Base-by-base conservation (phyloP, 2,888 invertebrate species). In the Spilosoma lubricipeda region DNA sequence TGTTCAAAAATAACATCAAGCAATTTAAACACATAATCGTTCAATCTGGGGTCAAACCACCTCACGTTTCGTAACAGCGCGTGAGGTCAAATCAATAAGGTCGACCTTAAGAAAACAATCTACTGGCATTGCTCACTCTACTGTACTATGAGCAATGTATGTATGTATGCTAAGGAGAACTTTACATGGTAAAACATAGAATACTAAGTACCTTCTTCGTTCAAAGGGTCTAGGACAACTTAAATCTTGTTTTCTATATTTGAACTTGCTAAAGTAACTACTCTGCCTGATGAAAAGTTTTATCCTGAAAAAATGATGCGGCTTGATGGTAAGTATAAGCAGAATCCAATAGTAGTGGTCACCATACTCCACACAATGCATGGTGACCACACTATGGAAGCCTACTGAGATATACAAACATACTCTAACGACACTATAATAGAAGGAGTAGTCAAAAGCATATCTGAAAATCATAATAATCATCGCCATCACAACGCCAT, bases 31-130 rank as follows among this genome's bases (percentile, higher is more conserved):
- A 67, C 59, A 70, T 83, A 79, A 84, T 76, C 73, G 67, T 69
- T 75, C 70, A 78, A 77, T 80, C 75, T 78, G 67, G 72, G 77
- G 75, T 77, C 71, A 71, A 70, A 83, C 59, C 70, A 68, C 68
- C 73, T 48, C 59, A 27, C 70, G 78, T 86, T 82, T 80, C 75
- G 81, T 74, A 77, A 82, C 65, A 63, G 67, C 71, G 42, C 73
- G 71, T 82, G 85, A 90, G 90, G 90, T 90, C 87, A 81, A 80
- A 86, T 85, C 87, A 89, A 90, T 89, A 82, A 77, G 73, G 36
- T 36, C 72, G 88, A 83, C 89, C 90, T 89, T 85, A 88, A 82
- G 82, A 84, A 84, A 85, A 86, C 81, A 81, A 83, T 82, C 73
- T 69, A 73, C 76, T 77, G 74, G 2, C 78, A 79, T 79, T 77